phyloP scores from a whole-genome alignment of 2,113 vertebrate genomes.

The Cacatua alba region DNA sequence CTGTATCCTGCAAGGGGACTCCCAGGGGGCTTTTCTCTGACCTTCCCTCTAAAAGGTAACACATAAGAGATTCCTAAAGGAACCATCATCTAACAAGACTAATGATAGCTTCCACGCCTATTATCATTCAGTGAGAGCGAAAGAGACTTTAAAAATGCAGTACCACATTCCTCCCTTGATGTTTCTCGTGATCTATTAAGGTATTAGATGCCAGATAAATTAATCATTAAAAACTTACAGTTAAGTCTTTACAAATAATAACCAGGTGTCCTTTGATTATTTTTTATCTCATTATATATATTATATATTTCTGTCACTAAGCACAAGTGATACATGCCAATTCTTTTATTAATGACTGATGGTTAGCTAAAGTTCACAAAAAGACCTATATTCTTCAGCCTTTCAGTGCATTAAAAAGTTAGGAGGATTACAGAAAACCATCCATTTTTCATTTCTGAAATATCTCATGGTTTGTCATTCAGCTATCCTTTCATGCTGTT shows the following conservation, averaged over 20 bases:
- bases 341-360: slow-evolving; percentile 60
- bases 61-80: slow-evolving; percentile 85
- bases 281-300: slow-evolving; percentile 78
- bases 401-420: slow-evolving; percentile 21
- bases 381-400: slow-evolving; percentile 6
- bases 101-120: slow-evolving; percentile 85
- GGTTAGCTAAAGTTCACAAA: slow-evolving; percentile 39
- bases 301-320: slow-evolving; percentile 72
- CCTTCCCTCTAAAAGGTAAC: slow-evolving; percentile 84
- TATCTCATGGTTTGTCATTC: slow-evolving; percentile 25
- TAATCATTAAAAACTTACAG: slow-evolving; percentile 87
- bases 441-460: slow-evolving; percentile 10
- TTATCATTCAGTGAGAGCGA: slow-evolving; percentile 83
- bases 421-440: slow-evolving; percentile 37
- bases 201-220: slow-evolving; percentile 83
- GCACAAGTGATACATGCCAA: slow-evolving; percentile 41
- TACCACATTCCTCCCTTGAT: slow-evolving; percentile 87
- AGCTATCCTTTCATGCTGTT: slow-evolving; percentile 33
- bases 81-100: slow-evolving; percentile 86
- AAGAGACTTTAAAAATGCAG: slow-evolving; percentile 82
- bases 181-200: slow-evolving; percentile 86
- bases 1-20: slow-evolving; percentile 79
- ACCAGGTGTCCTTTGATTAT: slow-evolving; percentile 83
- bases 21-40: slow-evolving; percentile 77
- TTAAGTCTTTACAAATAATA: slow-evolving; percentile 87